These are phyloP conservation scores for Allygus modestus DNA, from an alignment of 2,888 invertebrate species.

Conservation along the genomic window DNA sequence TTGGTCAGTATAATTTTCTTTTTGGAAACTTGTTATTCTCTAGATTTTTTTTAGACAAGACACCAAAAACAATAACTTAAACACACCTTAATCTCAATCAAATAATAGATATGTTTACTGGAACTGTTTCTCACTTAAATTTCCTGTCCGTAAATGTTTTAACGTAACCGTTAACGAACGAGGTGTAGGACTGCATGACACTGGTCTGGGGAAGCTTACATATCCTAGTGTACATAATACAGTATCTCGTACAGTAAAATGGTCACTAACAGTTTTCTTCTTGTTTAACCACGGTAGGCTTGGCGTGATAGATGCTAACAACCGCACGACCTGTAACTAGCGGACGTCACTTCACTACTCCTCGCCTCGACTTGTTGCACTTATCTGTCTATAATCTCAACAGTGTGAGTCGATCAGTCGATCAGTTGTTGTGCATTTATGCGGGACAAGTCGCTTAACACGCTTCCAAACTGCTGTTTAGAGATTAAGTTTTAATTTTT, in stretches of 20 bases:
- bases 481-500: neutral
- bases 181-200: conserved; percentile 61
- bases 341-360: conserved; percentile 46
- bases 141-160: neutral
- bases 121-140: neutral
- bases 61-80: too few species aligned
- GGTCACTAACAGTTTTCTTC: conserved; percentile 65
- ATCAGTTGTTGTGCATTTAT: neutral
- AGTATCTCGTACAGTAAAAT: conserved; percentile 56
- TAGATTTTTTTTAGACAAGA: too few species aligned
- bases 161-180: conserved; percentile 10
- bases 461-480: conserved; percentile 18
- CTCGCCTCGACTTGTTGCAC: conserved; percentile 33
- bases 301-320: conserved; percentile 61
- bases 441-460: conserved; percentile 47
- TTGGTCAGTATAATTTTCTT: too few species aligned
- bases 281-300: conserved; percentile 64
- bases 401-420: conserved; percentile 21
- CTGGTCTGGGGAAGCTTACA: conserved; percentile 59
- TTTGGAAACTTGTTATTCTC: too few species aligned
- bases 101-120: conserved; percentile 4
- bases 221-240: conserved; percentile 60
- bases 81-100: neutral
- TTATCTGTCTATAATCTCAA: conserved; percentile 26
- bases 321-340: conserved; percentile 49